Base-by-base conservation (phyloP, 2,113 vertebrate species). In the Perca fluviatilis region DNA sequence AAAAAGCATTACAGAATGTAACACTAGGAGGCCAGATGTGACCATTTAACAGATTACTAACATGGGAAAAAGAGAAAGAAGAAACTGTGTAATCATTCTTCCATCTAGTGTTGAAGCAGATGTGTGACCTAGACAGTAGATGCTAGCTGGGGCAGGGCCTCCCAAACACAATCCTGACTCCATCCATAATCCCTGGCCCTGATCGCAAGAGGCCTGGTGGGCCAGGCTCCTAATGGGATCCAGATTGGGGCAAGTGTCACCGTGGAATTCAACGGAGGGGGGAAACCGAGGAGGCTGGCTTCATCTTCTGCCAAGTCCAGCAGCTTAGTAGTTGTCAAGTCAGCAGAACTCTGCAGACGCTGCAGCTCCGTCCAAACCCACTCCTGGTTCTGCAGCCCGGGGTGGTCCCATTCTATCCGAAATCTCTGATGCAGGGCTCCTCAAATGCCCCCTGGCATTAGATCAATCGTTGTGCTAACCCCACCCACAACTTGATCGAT, bases 191-290 rank as follows among this genome's bases (percentile, higher is more conserved):
- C 47, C 54, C 63, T 83, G 86, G 81, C 70, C 69, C 67, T 25
- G 54, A 61, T 77, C 4, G 1, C 88, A 82, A 89, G 64, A 89
- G 90, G 88, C 88, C 91, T 92, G 91, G 94, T 96, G 97, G 95
- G 93, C 94, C 93, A 61, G 92, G 93, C 83, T 90, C 25, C 76
- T 97, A 97, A 97, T 96, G 87, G 91, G 91, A 97, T 96, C 95
- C 97, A 98, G 97, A 94, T 94, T 88, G 91, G 73, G 64, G 81
- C 82, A 93, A 96, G 95, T 89, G 94, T 95, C 94, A 95, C 89
- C 91, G 91, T 92, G 95, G 96, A 96, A 96, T 96, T 95, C 90
- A 77, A 62, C 61, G 8, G 64, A 65, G 50, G 76, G 40, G 61
- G 68, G 77, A 74, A 81, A 85, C 56, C n/a, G 7, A 86, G 15